Evolutionary conservation across 2,888 invertebrate genomes (phyloP).

Genomic region (Spialia ferax): DNA sequence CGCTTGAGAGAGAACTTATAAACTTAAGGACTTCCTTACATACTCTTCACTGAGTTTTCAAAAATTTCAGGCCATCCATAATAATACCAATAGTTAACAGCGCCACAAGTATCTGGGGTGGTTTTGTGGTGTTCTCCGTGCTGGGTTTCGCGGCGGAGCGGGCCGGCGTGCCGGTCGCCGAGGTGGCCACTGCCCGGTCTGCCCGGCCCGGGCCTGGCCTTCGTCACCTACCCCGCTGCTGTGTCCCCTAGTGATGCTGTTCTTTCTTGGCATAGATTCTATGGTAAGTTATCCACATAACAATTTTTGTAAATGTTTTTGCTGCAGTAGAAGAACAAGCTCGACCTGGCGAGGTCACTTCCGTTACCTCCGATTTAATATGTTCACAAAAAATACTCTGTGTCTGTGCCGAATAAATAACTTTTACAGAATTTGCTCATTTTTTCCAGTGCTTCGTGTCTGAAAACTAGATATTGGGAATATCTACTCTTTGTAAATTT

Average conservation of each 20-base stretch:
- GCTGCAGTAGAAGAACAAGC: too few relatives aligned
- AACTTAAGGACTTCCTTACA: not conserved
- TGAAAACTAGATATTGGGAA: too few relatives aligned
- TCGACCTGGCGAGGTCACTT: too few relatives aligned
- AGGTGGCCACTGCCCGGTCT: slow-evolving; percentile 93
- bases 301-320: not conserved
- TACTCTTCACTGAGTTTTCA: not conserved
- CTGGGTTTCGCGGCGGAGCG: slow-evolving; percentile 91
- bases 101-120: slow-evolving; percentile 92
- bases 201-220: slow-evolving; percentile 92
- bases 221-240: slow-evolving; percentile 93
- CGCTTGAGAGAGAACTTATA: too few relatives aligned
- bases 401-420: too few relatives aligned
- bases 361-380: too few relatives aligned
- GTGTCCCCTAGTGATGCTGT: slow-evolving; percentile 93
- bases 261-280: slow-evolving; percentile 92
- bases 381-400: too few relatives aligned
- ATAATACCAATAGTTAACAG: slow-evolving; percentile 91
- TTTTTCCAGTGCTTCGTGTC: too few relatives aligned
- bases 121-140: slow-evolving; percentile 93
- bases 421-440: too few relatives aligned
- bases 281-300: slow-evolving; percentile 85
- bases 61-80: slow-evolving; percentile 87
- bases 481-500: too few relatives aligned
- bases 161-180: slow-evolving; percentile 90